Percentiles rank a stretch among this genome's conserved stretches.
Evolutionary conservation across 1,140 invertebrate genomes (phyloP).

Genomic region (Pygmarrhopalites habei): DNA sequence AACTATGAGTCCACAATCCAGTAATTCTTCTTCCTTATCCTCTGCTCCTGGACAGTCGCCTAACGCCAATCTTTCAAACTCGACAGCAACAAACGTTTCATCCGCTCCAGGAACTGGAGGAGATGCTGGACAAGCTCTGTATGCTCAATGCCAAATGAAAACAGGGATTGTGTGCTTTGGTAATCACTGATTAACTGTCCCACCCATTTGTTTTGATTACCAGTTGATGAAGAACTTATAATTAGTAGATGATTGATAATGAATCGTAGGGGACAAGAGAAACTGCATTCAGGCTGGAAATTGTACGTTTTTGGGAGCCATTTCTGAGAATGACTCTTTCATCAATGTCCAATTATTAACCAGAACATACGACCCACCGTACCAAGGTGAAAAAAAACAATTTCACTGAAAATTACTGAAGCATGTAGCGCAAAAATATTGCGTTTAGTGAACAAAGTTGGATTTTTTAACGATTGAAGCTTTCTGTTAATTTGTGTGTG

Average conservation of each 20-base stretch:
- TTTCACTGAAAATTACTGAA: background rate
- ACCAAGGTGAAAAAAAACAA: too few species aligned
- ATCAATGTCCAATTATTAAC: background rate
- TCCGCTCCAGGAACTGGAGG: too few species aligned
- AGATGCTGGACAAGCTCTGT: background rate
- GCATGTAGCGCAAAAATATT: background rate
- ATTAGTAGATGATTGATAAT: too few species aligned
- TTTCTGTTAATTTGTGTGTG: too few species aligned
- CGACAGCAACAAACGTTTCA: background rate
- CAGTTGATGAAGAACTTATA: too few species aligned
- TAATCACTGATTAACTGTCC: too few species aligned
- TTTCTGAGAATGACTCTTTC: background rate
- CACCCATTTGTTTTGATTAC: too few species aligned
- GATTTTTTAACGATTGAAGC: too few species aligned
- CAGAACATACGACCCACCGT: constrained; percentile 1
- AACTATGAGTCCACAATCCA: too few species aligned
- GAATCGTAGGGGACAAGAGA: constrained; percentile 1
- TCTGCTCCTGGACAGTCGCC: too few species aligned
- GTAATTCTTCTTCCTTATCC: too few species aligned
- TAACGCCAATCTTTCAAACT: too few species aligned
- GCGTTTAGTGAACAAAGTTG: background rate
- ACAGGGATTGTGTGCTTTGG: background rate
- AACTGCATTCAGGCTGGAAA: background rate
- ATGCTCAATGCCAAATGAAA: background rate
- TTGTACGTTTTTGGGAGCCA: constrained; percentile 5